Percentiles rank a stretch among this genome's conserved stretches.
Evolutionary conservation across 1,140 invertebrate genomes (phyloP).

Genomic region (Mycetomoellerius zeteki): DNA sequence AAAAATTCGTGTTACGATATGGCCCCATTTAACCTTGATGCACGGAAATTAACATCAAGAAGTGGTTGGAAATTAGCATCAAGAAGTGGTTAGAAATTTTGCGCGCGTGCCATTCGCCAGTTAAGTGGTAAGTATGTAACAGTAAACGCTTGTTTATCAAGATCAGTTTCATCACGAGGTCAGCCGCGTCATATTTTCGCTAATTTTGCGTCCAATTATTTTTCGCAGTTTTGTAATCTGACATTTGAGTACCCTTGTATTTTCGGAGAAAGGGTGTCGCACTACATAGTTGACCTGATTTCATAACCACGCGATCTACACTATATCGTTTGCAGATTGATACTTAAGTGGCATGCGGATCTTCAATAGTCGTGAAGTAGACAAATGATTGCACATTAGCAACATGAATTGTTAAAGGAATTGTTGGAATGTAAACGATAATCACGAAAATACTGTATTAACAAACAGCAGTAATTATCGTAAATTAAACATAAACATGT

Average conservation of each 20-base stretch:
- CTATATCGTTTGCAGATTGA: background rate
- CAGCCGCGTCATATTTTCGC: background rate
- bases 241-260: slow-evolving; percentile 15
- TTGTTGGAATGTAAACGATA: background rate
- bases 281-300: slow-evolving; percentile 9
- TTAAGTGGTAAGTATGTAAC: slow-evolving; percentile 45
- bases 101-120: slow-evolving; percentile 10
- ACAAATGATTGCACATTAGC: background rate
- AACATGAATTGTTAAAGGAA: background rate
- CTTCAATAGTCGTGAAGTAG: background rate
- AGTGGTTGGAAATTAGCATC: background rate
- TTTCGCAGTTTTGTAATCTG: background rate
- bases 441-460: slow-evolving; percentile 28
- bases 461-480: background rate
- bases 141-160: slow-evolving; percentile 45
- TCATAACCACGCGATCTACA: slow-evolving; percentile 3
- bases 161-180: slow-evolving; percentile 38
- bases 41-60: background rate
- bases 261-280: slow-evolving; percentile 34
- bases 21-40: slow-evolving; percentile 2
- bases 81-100: slow-evolving; percentile 22
- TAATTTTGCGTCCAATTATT: slow-evolving; percentile 35
- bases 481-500: slow-evolving; percentile 41
- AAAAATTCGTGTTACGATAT: slow-evolving; percentile 12
- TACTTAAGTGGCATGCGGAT: slow-evolving; percentile 10